phyloP scores from a whole-genome alignment of 2,888 invertebrate species.

The Clitarchus hookeri region DNA sequence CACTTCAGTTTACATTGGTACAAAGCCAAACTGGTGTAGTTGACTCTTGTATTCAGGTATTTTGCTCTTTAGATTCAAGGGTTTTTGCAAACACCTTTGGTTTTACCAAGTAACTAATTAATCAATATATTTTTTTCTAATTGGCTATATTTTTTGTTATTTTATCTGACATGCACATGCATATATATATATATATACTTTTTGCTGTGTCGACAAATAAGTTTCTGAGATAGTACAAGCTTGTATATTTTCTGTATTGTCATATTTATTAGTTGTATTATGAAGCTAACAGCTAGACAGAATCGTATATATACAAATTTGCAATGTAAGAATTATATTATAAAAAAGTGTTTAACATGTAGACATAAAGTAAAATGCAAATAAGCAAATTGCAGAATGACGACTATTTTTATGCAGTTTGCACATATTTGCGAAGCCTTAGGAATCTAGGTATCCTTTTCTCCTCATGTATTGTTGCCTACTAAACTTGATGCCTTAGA shows the following conservation, averaged over 20 bases:
- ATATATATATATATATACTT: conserved; percentile 1
- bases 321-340: conserved; percentile 3
- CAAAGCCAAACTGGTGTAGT: too few relatives aligned
- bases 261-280: neutral
- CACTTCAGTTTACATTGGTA: too few relatives aligned
- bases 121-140: neutral
- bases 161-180: neutral
- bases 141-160: neutral
- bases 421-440: conserved; percentile 18
- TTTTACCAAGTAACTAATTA: neutral
- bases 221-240: conserved; percentile 22
- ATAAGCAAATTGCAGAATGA: neutral
- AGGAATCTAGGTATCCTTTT: conserved; percentile 15
- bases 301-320: conserved; percentile 4
- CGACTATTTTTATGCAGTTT: neutral
- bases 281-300: neutral
- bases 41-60: too few relatives aligned
- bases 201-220: conserved; percentile 16
- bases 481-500: conserved; percentile 22
- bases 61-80: too few relatives aligned
- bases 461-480: conserved; percentile 16
- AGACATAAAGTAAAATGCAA: conserved; percentile 3
- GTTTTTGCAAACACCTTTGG: neutral
- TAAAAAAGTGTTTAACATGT: conserved; percentile 5
- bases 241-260: conserved; percentile 18